Evolutionary conservation across 1,140 invertebrate species (phyloP), one percentile per base, ranked within the genome.

Genomic region (Hormaphis cornu): DNA sequence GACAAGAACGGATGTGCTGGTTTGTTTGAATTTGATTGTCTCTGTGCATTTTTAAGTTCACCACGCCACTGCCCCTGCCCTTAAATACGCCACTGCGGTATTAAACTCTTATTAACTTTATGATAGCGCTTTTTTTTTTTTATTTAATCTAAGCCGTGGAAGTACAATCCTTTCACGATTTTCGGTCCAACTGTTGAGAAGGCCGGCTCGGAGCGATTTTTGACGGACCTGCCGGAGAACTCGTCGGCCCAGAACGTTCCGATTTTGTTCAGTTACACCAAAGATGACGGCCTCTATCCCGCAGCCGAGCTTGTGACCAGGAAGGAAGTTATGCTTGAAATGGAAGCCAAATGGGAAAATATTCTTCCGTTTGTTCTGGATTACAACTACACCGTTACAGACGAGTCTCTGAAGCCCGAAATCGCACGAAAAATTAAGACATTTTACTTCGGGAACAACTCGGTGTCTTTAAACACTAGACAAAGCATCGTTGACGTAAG

Each of bases 121-220:
- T n/a, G n/a, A n/a, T n/a, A n/a, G n/a, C n/a, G n/a, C n/a, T n/a
- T n/a, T n/a, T n/a, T n/a, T n/a, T 30, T 53, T 26, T 28, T 24
- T 56, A 46, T 20, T 6, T 58, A 16, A 42, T 33, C 1, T 16
- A 48, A 83, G 81, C 71, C 76, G 30, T 83, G 81, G 76, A 73
- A 77, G 10, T 82, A 79, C 58, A 82, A 82, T 74, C 84, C 84
- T 22, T 84, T 83, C 73, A 80, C 82, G 6, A 83, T 83, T 0
- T 87, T 86, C 76, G 84, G 81, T 0, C 84, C 84, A 30, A 82
- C 83, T 0, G 76, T 80, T 0, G 85, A 87, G 73, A 78, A 79
- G 26, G 14, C 20, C 3, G 75, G 76, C 1, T 73, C 80, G 1
- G 72, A 80, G 14, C 79, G 83, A 6, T 87, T 87, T 76, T 77